Evolutionary conservation across 2,113 vertebrate species (phyloP).

Genomic region (Desmodus rotundus): DNA sequence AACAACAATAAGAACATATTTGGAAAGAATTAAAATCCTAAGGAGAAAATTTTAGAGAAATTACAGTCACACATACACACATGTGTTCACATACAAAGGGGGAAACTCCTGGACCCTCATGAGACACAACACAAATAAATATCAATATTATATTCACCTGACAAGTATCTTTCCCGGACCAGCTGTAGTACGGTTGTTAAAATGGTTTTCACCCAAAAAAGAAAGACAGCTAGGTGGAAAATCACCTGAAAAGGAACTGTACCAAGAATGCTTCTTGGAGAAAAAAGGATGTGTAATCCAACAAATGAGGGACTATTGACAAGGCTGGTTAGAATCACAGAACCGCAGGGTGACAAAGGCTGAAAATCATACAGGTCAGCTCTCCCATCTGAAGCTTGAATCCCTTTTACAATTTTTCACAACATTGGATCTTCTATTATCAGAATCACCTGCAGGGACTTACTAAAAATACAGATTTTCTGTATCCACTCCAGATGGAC

Average conservation of each 20-base stretch:
- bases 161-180: constrained; percentile 23
- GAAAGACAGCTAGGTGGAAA: not conserved
- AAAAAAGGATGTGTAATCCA: not conserved
- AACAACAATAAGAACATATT: not conserved
- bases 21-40: constrained; percentile 12
- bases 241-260: not conserved
- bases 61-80: not conserved
- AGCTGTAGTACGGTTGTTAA: not conserved
- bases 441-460: not conserved
- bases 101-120: not conserved
- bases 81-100: not conserved
- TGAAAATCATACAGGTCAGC: not conserved
- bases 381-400: not conserved
- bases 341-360: not conserved
- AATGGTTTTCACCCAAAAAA: not conserved
- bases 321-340: not conserved
- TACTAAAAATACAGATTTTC: not conserved
- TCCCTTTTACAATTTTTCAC: not conserved
- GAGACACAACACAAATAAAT: not conserved
- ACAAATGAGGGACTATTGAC: not conserved
- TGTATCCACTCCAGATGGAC: not conserved
- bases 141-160: not conserved
- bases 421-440: not conserved
- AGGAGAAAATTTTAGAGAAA: constrained; percentile 32
- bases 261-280: not conserved